Conservation (phyloP, 2,888 invertebrate species). For the Cheiracanthium punctorium region DNA sequence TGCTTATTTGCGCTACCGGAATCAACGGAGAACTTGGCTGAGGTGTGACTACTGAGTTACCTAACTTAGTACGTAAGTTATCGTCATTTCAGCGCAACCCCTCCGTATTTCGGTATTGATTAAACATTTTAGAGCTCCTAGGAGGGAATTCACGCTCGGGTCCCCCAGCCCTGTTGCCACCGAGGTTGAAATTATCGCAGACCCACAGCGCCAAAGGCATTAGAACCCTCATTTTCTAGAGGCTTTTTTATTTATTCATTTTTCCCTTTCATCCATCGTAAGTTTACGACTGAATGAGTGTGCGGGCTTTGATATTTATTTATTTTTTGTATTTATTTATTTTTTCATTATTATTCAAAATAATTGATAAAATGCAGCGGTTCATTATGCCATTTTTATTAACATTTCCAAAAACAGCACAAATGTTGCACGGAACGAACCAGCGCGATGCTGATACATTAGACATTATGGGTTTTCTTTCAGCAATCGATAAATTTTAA, state of each 20-base stretch:
- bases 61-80: background rate
- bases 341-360: too few relatives aligned
- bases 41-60: background rate
- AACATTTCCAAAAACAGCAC: too few relatives aligned
- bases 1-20: background rate
- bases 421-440: too few relatives aligned
- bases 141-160: background rate
- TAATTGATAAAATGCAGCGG: too few relatives aligned
- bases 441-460: too few relatives aligned
- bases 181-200: background rate
- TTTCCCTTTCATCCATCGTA: too few relatives aligned
- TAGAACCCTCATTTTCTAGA: background rate
- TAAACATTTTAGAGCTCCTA: slow-evolving; percentile 19
- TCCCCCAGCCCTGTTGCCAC: background rate
- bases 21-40: background rate
- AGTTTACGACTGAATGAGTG: too few relatives aligned
- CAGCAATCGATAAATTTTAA: too few relatives aligned
- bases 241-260: background rate
- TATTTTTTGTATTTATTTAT: too few relatives aligned
- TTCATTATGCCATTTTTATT: too few relatives aligned
- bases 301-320: too few relatives aligned
- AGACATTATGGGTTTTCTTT: too few relatives aligned
- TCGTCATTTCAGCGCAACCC: background rate
- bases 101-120: slow-evolving; percentile 15
- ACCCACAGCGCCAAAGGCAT: background rate